Conservation (phyloP, 2,888 invertebrate species). For the Drosophila paracracens region DNA sequence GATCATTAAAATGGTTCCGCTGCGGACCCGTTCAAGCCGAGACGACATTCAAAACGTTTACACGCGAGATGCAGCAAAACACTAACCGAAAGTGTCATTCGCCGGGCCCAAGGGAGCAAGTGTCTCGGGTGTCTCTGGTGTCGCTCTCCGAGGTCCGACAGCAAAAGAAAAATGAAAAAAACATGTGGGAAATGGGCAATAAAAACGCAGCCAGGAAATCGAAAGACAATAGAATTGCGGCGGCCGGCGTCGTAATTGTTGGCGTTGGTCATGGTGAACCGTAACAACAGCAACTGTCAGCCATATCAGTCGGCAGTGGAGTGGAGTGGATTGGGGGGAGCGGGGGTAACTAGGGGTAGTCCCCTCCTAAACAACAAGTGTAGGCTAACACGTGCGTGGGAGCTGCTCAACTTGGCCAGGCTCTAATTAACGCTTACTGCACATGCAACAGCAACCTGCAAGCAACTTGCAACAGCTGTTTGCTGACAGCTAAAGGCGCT, state of each 20-base stretch:
- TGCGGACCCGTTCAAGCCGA: slow-evolving; percentile 26
- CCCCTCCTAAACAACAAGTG: slow-evolving; percentile 46
- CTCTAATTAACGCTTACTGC: slow-evolving; percentile 51
- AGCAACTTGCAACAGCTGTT: slow-evolving; percentile 38
- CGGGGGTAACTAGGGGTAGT: not conserved
- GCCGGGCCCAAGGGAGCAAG: slow-evolving; percentile 28
- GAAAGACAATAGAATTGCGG: slow-evolving; percentile 79
- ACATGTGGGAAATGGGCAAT: slow-evolving; percentile 77
- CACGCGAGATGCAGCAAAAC: not conserved
- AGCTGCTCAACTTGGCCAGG: slow-evolving; percentile 51
- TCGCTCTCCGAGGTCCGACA: slow-evolving; percentile 31
- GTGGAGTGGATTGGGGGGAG: not conserved
- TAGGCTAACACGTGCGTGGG: slow-evolving; percentile 71
- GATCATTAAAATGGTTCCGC: slow-evolving; percentile 77
- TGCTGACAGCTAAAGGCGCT: slow-evolving; percentile 7
- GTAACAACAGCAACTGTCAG: slow-evolving; percentile 79
- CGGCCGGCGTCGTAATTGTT: slow-evolving; percentile 68
- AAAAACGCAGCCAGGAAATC: slow-evolving; percentile 73
- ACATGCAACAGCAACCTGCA: slow-evolving; percentile 22
- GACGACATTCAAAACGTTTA: slow-evolving; percentile 37
- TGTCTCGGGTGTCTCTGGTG: slow-evolving; percentile 10
- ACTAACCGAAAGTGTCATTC: slow-evolving; percentile 60
- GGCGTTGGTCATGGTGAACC: slow-evolving; percentile 80
- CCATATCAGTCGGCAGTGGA: slow-evolving; percentile 5
- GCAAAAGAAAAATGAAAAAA: slow-evolving; percentile 7